Evolutionary conservation across 2,797 vertebrate species (phyloP), one percentile per base, ranked within the genome.

Genomic region (Malacoraja senta): DNA sequence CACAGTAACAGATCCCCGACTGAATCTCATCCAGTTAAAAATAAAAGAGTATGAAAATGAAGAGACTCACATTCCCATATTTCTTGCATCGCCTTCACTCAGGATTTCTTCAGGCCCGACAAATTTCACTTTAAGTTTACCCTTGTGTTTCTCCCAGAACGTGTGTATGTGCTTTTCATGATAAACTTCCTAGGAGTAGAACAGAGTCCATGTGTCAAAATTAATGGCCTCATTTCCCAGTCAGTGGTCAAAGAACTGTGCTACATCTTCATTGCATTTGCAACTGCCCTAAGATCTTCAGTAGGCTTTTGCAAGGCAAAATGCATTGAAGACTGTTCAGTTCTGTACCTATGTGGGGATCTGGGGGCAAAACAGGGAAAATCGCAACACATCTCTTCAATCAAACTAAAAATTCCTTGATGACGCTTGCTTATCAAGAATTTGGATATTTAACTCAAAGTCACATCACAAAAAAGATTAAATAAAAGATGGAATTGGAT

Each of bases 111-210:
- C 99, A 2, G 99, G 99, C 93, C 99, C 99, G 94, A 99, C 98
- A 94, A 98, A 97, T 96, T 99, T 99, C 95, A 99, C 97, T 94
- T 95, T 97, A 95, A 98, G 98, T 68, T 96, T 94, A 81, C 96
- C 96, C 94, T 97, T 97, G 96, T 97, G 97, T 94, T 97, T 97
- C 94, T 98, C 97, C 98, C 98, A 99, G 96, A 99, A 99, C 93
- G 94, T 96, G 95, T 99, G 98, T 95, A 99, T 97, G 95, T 99
- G 98, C 94, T 98, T 99, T 97, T 99, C 98, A 94, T 99, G 99
- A 96, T 99, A 98, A 96, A 99, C 98, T 96, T 99, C 99, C 99
- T 99, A 95, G 24, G 78, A 96, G 96, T 81, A 94, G 94, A 94
- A 95, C 93, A 95, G 93, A 94, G 76, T 93, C 90, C 84, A 95